These are phyloP conservation scores for Metallyticus violacea DNA, from an alignment of 2,888 invertebrate genomes.

Conservation along the genomic window DNA sequence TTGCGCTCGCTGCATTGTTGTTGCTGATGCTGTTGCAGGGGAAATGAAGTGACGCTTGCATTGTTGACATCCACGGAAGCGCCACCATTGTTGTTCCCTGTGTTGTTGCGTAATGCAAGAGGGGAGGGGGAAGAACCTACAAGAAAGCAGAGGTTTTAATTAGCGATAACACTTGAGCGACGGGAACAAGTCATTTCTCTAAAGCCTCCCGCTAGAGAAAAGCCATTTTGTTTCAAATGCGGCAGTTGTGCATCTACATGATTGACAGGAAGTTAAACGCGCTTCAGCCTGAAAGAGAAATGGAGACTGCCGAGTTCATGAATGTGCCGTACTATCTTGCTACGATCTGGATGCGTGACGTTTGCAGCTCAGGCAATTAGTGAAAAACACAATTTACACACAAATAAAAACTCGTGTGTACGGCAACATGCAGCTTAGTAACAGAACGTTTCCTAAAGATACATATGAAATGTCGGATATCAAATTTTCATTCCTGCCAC, in stretches of 20 bases:
- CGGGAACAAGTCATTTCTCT: not conserved
- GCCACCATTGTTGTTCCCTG: constrained; percentile 41
- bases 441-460: not conserved
- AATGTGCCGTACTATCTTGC: not conserved
- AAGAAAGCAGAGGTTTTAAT: constrained; percentile 37
- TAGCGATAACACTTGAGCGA: not conserved
- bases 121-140: constrained; percentile 41
- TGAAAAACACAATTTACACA: not conserved
- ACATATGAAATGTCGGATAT: too few species aligned
- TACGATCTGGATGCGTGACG: not conserved
- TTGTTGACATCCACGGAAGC: constrained; percentile 31
- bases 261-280: not conserved
- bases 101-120: constrained; percentile 43
- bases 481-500: not conserved
- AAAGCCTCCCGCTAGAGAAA: too few species aligned
- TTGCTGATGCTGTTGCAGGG: not conserved
- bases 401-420: not conserved
- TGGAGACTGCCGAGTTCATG: not conserved
- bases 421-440: not conserved
- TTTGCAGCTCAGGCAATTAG: not conserved
- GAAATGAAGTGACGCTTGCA: constrained; percentile 11
- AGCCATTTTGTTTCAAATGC: not conserved
- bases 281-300: not conserved
- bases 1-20: constrained; percentile 8
- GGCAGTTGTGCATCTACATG: not conserved